Base-by-base conservation (phyloP, 2,113 vertebrate species). In the Jaculus jaculus region DNA sequence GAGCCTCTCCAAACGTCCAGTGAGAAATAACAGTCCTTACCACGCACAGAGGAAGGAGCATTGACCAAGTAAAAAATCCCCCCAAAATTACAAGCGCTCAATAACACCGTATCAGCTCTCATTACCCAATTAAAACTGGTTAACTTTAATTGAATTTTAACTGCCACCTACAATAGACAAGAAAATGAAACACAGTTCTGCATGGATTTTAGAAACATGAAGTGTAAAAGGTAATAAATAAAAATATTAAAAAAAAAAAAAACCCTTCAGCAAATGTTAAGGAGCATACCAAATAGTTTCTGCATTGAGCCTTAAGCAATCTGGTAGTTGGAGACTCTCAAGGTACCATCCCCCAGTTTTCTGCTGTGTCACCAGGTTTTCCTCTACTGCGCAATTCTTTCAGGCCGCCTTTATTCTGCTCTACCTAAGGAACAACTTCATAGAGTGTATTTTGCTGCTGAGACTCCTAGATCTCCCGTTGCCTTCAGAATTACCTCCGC, bases 281-380 rank as follows among this genome's bases (percentile, higher is more conserved):
- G 84, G 61, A 95, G 82, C 82, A 20, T 86, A 72, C 51, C 82
- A 30, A 89, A 88, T 73, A 78, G 68, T 69, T 69, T 60, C 79
- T 32, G 71, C 8, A 12, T 39, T 30, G 63, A 69, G 87, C 65
- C 51, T 28, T 32, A 26, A 95, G 65, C 75, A 47, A 30, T 63
- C 61, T 7, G 2, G 66, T 12, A 34, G 28, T 9, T 83, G 80
- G 81, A 96, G 89, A 75, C 83, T 96, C 84, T 86, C 96, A 91
- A 95, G 97, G 96, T 20, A 77, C 97, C 97, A 96, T 97, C 97
- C 61, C 96, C 96, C 97, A 95, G 93, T 95, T 97, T 98, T 96
- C 93, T 96, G 96, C 97, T 96, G 95, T 97, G 95, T 97, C 97
- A 97, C 97, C 94, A 95, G 95, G 95, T 95, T 97, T 97, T 97